Evolutionary conservation across 2,113 vertebrate species (phyloP).

Genomic region (Osmerus eperlanus): DNA sequence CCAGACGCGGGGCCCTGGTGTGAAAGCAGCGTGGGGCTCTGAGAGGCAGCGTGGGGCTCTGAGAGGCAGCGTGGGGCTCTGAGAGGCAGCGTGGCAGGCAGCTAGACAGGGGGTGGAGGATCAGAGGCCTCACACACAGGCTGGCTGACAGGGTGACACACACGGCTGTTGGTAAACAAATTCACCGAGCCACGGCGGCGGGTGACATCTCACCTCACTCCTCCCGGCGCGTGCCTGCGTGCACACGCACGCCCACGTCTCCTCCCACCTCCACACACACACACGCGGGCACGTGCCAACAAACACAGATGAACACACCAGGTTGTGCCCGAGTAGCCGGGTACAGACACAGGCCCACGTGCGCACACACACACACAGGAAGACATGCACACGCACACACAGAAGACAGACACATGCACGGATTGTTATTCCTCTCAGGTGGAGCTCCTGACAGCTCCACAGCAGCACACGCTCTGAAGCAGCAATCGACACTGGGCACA

Average conservation of each 20-base stretch:
- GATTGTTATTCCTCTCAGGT: slow-evolving; percentile 64
- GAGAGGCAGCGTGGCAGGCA: slow-evolving; percentile 28
- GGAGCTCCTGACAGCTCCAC: slow-evolving; percentile 42
- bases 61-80: not conserved
- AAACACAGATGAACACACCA: slow-evolving; percentile 9
- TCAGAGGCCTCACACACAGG: slow-evolving; percentile 19
- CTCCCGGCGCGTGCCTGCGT: not conserved
- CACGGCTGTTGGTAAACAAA: slow-evolving; percentile 39
- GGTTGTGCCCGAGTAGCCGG: not conserved
- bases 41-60: slow-evolving; percentile 16
- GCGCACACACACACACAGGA: slow-evolving; percentile 31
- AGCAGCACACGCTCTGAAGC: slow-evolving; percentile 57
- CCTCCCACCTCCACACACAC: not conserved
- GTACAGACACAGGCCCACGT: slow-evolving; percentile 15
- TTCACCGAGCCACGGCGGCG: slow-evolving; percentile 2
- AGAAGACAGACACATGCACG: not conserved
- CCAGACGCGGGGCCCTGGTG: not conserved
- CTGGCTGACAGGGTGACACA: slow-evolving; percentile 27
- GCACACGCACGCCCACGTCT: not conserved
- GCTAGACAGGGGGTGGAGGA: slow-evolving; percentile 30
- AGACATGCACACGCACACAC: not conserved
- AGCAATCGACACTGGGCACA: slow-evolving; percentile 47
- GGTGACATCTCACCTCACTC: slow-evolving; percentile 16
- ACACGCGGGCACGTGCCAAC: too few relatives aligned
- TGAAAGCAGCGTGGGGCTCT: slow-evolving; percentile 1